These are phyloP conservation scores for Plemyria rubiginata DNA, from an alignment of 2,888 invertebrate genomes.

Conservation along the genomic window DNA sequence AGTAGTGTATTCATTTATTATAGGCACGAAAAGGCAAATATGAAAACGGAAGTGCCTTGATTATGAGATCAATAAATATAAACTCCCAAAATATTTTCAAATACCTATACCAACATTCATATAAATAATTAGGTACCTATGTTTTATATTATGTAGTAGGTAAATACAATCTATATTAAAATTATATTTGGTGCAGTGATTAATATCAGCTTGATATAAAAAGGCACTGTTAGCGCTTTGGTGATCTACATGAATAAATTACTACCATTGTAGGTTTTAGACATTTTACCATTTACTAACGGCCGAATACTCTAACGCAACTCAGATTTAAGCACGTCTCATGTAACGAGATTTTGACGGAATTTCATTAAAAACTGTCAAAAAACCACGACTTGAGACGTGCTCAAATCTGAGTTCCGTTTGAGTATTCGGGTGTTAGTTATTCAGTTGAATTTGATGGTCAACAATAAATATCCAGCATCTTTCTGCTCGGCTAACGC, in stretches of 20 bases:
- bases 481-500: not conserved
- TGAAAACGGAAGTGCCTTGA: conserved; percentile 64
- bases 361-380: no score
- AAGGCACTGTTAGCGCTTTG: conserved; percentile 55
- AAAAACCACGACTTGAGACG: no score
- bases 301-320: no score
- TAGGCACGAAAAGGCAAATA: conserved; percentile 77
- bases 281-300: no score
- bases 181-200: conserved; percentile 45
- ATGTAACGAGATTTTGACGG: no score
- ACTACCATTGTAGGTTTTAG: not conserved
- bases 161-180: conserved; percentile 34
- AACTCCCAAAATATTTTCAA: conserved; percentile 42
- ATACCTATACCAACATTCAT: conserved; percentile 39
- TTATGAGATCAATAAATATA: conserved; percentile 76
- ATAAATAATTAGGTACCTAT: conserved; percentile 31
- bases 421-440: no score
- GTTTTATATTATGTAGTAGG: conserved; percentile 9
- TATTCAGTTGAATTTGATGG: no score
- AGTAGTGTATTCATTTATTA: conserved; percentile 67
- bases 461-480: not conserved
- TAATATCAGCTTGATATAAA: conserved; percentile 50
- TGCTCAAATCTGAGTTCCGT: no score
- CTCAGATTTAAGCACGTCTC: no score
- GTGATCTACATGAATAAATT: not conserved